Base-by-base conservation (phyloP, 2,888 invertebrate species). In the Macrosoma leucophasiata region DNA sequence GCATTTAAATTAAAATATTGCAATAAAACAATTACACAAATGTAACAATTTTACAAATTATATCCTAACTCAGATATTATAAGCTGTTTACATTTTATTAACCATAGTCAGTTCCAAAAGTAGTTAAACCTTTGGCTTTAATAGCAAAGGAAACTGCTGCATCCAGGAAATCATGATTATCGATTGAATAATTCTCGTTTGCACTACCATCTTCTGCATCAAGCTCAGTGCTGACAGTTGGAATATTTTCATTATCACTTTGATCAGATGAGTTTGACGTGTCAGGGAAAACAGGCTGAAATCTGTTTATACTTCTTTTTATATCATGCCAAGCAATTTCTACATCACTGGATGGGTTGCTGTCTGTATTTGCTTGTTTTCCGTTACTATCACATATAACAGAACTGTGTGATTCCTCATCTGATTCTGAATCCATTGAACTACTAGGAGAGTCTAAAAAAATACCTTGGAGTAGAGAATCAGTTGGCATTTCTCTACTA, bases 71-170 rank as follows among this genome's bases (percentile, higher is more conserved):
- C 22, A 27, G 22, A 10, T 2, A 10, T 20, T 21, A 25, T 17
- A 15, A 2, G 13, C 26, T 12, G 12, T 8, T 14, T 19, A 26
- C 10, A 13, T 10, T 9, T 33, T 38, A 39, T 74, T 82, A 84
- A 47, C 77, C 78, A 60, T 79, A 81, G 37, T 77, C 79, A 29
- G 67, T 70, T 7, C 74, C 75, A 52, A 78, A 77, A 15, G 84
- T 84, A 12, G 87, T 88, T 20, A 91, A 72, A 14, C 91, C 91
- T 68, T 91, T 91, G 60, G 89, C 90, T 59, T 90, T 88, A 44
- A 92, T 91, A 17, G 91, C 91, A 53, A 88, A 89, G 23, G 89
- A 85, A n/a, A 91, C 90, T n/a, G 91, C 91, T 29, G 89, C 85
- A 70, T 90, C 89, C 46, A 91, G 68, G 55, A 91, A 89, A 55